Conservation (phyloP, 2,888 invertebrate genomes). For the Ormyrus rosae region DNA sequence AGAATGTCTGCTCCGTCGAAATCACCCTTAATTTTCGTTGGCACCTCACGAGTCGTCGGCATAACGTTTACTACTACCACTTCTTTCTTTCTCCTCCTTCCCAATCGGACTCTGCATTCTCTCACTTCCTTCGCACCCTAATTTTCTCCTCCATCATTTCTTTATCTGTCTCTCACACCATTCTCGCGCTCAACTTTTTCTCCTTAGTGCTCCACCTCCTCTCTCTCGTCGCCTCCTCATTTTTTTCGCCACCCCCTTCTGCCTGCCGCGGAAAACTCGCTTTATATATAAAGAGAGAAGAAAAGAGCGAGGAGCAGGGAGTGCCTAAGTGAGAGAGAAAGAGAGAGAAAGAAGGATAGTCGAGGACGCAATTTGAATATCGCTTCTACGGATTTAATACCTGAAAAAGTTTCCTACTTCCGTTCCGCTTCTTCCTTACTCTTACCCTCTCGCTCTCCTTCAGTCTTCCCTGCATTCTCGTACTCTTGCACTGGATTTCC, state of each 20-base stretch:
- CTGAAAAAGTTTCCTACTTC: slow-evolving; percentile 50
- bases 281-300: not conserved
- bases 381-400: slow-evolving; percentile 54
- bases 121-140: slow-evolving; percentile 31
- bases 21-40: slow-evolving; percentile 25
- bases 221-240: not conserved
- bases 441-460: slow-evolving; percentile 6
- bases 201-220: not conserved
- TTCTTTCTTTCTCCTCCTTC: not conserved
- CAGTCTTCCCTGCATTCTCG: not conserved
- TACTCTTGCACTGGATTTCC: slow-evolving; percentile 6
- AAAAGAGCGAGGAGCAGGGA: not conserved
- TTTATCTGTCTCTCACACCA: slow-evolving; percentile 49
- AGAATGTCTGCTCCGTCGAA: slow-evolving; percentile 41
- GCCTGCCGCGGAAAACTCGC: slow-evolving; percentile 8
- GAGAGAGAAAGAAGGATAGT: not conserved
- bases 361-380: slow-evolving; percentile 53
- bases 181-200: slow-evolving; percentile 26
- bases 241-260: not conserved
- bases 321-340: not conserved
- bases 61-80: not conserved
- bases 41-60: not conserved
- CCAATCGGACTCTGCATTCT: not conserved
- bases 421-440: slow-evolving; percentile 1
- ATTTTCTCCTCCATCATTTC: slow-evolving; percentile 52